Base-by-base conservation (phyloP, 2,888 invertebrate species). In the Cantharis rufa region DNA sequence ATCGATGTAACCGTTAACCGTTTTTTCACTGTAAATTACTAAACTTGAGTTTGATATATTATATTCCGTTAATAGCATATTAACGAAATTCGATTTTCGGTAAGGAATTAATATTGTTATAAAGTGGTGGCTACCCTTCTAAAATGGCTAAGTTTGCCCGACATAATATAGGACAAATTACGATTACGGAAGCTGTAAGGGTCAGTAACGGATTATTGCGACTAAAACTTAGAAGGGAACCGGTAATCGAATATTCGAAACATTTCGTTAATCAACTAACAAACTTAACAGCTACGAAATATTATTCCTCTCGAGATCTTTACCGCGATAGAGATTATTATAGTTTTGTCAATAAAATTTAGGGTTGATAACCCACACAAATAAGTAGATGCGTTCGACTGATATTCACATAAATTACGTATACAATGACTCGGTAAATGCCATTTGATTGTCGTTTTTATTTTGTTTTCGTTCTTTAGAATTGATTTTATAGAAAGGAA, bases 391-490 rank as follows among this genome's bases (percentile, higher is more conserved):
- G n/a, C 48, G 48, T 48, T 48, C 48, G n/a, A 9, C n/a, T 48
- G 48, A 48, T 48, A 48, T n/a, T n/a, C 48, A n/a, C 48, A 48
- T 48, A 48, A 48, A 48, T 48, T 48, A 48, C 48, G 0, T 48
- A 48, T 7, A 48, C 48, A 48, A 48, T 48, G 48, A n/a, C 48
- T 76, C 80, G 24, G 69, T 78, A 15, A 83, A 48, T 48, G n/a
- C n/a, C 48, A n/a, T 48, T 48, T 48, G 48, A 48, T 48, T 48
- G 48, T 48, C n/a, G 48, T n/a, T 48, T 48, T n/a, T 48, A 48
- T 48, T 32, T 48, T 48, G 48, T 48, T n/a, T 48, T 48, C 48
- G 48, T n/a, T n/a, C n/a, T 48, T n/a, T 48, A 7, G 7, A 48
- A 48, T 48, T n/a, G 48, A 13, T 48, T 48, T 48, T 48, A 48